Base-by-base conservation (phyloP, 2,888 invertebrate species). In the Eupithecia abbreviata region DNA sequence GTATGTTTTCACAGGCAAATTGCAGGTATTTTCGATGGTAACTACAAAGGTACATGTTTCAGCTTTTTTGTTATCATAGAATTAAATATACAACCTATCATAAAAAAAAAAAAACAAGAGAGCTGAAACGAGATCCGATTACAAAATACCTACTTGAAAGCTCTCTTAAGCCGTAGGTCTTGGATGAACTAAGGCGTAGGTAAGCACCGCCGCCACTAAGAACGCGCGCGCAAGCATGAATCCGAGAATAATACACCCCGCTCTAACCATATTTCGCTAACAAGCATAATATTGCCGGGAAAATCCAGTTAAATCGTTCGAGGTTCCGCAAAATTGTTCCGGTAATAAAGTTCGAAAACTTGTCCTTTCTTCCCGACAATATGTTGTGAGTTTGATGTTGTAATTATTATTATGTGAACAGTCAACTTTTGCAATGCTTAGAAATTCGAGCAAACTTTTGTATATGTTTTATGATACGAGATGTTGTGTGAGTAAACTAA, bases 401-500 rank as follows among this genome's bases (percentile, higher is more conserved):
- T 84, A 80, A 84, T 85, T 82, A 86, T 85, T 85, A 83, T 73
- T 62, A 79, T 83, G 87, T 82, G 82, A 83, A 77, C 82, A 82
- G 77, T 76, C 84, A 84, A 86, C 82, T 84, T 87, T 81, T 82
- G 81, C 76, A 73, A 75, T 58, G 81, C 81, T 84, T 84, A 78
- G 81, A 79, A 83, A 85, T 85, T 85, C 82, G 85, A 86, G 82
- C 84, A 84, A 87, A 87, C 84, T 87, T 88, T 79, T 75, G 80
- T 77, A 81, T 81, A 85, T 83, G 83, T 86, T 90, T 90, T 89
- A 90, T 87, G 88, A 89, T 88, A 88, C 66, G 66, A 15, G 66
- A 66, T 87, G 88, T 88, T 88, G 87, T 86, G 86, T 85, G 87
- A 90, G 88, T 89, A 89, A 90, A 90, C 89, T 90, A 84, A 84